Base-by-base conservation (phyloP, 1,140 invertebrate genomes). In the Paraescarpia echinospica region DNA sequence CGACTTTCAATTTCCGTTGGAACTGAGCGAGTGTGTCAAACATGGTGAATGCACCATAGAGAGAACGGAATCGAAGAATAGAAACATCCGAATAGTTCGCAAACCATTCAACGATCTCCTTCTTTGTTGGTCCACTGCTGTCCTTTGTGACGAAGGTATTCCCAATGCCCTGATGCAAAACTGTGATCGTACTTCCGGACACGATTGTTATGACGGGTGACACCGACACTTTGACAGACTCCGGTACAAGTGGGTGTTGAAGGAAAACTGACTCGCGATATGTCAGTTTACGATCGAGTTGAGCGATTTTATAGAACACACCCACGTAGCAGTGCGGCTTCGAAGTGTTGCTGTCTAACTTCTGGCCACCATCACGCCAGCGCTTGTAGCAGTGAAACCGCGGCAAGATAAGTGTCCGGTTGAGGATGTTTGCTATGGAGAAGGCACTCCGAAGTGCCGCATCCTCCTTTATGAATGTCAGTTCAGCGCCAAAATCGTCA, bases 261-360 rank as follows among this genome's bases (percentile, higher is more conserved):
- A 92, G 92, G 35, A 92, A 92, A 1, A 89, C 35, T 31, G 34
- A 33, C 89, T 92, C 92, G 14, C 92, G 92, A 89, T 92, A 92
- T 8, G 51, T 33, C 22, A 92, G 89, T 77, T 27, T 22, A 33
- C 89, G 27, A 4, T 92, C 92, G 33, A 92, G 89, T 22, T 59
- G 1, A 0, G 92, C 88, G 48, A 92, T 89, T 34, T 33, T 59
- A 31, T 34, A 89, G n/a, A n/a, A 92, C 6, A 35, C 89, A n/a
- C 89, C 89, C 18, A 89, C 33, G 33, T 51, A 35, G 88, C 92
- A 92, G n/a, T 88, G n/a, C 12, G 34, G 33, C 27, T 12, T 88
- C n/a, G 48, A 8, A 22, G 31, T 89, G 1, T 77, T 31, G 48
- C 33, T 31, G 92, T 92, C 8, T 77, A 18, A 31, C 59, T 77